phyloP scores from a whole-genome alignment of 2,113 vertebrate genomes.

The Solenodon paradoxus region DNA sequence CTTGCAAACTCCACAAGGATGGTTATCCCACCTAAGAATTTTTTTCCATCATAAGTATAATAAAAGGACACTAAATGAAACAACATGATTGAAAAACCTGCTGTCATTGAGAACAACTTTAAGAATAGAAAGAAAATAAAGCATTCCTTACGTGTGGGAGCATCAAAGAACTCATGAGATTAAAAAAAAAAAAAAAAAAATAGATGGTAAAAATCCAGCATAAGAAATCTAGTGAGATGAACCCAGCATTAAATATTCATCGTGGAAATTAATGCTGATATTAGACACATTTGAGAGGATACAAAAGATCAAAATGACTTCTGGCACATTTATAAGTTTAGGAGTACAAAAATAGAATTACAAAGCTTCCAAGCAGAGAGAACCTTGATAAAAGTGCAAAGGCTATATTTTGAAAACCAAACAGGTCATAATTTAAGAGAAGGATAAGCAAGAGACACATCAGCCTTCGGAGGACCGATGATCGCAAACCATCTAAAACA shows the following conservation, averaged over 20 bases:
- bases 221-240: background rate
- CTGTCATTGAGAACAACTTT: background rate
- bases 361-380: background rate
- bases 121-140: background rate
- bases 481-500: background rate
- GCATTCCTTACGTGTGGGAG: background rate
- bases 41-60: too few relatives aligned
- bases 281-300: background rate
- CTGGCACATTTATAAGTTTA: background rate
- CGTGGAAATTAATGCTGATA: background rate
- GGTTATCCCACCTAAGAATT: too few relatives aligned
- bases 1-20: too few relatives aligned
- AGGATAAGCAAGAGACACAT: background rate
- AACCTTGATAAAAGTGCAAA: background rate
- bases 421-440: background rate
- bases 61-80: too few relatives aligned
- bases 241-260: background rate
- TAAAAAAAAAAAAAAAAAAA: background rate
- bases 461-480: background rate
- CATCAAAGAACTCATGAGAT: background rate
- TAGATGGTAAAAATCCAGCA: background rate
- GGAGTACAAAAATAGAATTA: background rate
- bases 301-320: background rate
- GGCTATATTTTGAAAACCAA: background rate
- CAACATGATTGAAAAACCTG: too few relatives aligned